phyloP scores from a whole-genome alignment of 2,797 vertebrate genomes.

The Balearica regulorum region DNA sequence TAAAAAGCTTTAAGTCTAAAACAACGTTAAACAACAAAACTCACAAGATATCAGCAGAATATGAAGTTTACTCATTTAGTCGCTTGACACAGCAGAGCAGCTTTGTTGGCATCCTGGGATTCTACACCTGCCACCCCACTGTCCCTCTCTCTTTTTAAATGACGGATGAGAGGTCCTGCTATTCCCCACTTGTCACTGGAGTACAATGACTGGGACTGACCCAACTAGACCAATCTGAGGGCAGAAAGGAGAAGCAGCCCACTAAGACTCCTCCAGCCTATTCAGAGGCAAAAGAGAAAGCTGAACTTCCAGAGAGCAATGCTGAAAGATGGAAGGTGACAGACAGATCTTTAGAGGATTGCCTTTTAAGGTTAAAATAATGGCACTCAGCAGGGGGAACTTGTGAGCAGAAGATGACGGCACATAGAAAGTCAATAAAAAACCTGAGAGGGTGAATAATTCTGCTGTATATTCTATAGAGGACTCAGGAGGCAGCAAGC shows the following conservation, averaged over 20 bases:
- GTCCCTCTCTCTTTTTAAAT: background rate
- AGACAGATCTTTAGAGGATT: background rate
- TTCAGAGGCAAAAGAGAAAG: background rate
- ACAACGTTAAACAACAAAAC: background rate
- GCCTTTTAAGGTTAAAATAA: background rate
- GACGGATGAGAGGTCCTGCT: background rate
- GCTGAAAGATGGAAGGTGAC: background rate
- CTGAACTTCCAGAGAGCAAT: background rate
- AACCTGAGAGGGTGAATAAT: background rate
- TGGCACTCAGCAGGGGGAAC: background rate
- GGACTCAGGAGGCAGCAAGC: background rate
- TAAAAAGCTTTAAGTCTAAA: background rate
- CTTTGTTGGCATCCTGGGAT: background rate
- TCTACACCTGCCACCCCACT: background rate
- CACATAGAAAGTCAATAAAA: background rate
- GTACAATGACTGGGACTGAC: background rate
- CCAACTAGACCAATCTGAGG: background rate
- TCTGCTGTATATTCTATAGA: background rate
- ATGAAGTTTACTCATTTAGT: background rate
- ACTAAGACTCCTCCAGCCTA: background rate
- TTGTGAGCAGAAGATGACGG: background rate
- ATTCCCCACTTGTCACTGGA: background rate
- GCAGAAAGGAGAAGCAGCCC: background rate
- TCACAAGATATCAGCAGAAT: background rate
- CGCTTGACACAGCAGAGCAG: background rate